Evolutionary conservation across 2,888 invertebrate genomes (phyloP).

Genomic region (Orthonychiurus folsomi): DNA sequence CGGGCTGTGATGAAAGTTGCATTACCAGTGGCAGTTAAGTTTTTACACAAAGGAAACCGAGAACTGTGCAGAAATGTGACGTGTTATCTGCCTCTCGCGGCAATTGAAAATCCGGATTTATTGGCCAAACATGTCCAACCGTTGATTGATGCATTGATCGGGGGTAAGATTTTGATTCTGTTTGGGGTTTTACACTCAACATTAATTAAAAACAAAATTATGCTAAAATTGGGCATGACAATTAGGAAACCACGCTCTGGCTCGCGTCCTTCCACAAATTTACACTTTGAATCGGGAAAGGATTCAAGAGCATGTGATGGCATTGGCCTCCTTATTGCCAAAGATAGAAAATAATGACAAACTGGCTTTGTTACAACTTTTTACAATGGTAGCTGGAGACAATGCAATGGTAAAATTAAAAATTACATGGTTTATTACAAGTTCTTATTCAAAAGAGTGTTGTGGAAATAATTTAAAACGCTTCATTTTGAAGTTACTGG

Average conservation of each 20-base stretch:
- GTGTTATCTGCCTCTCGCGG: conserved; percentile 82
- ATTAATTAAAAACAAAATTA: conserved; percentile 4
- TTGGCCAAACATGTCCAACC: conserved; percentile 79
- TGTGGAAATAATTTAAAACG: too few relatives aligned
- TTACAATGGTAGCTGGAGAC: conserved; percentile 63
- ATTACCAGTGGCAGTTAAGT: conserved; percentile 82
- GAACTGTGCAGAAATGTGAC: conserved; percentile 84
- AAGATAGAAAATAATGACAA: conserved; percentile 79
- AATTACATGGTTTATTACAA: neutral
- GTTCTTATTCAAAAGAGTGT: neutral
- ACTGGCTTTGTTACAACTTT: conserved; percentile 70
- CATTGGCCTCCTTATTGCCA: conserved; percentile 67
- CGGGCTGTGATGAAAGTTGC: conserved; percentile 70
- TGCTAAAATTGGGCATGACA: too few relatives aligned
- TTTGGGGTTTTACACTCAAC: too few relatives aligned
- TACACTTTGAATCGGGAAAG: conserved; percentile 81
- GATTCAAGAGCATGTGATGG: conserved; percentile 72
- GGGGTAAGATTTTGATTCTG: conserved; percentile 53
- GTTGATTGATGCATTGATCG: conserved; percentile 81
- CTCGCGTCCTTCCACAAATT: conserved; percentile 79
- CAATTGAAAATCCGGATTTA: conserved; percentile 78
- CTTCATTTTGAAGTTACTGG: conserved; percentile 55
- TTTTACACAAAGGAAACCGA: conserved; percentile 78
- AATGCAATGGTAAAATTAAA: conserved; percentile 11
- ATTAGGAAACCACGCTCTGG: conserved; percentile 75